A percentile compares a stretch with the other conserved stretches of the same genome.
Conservation (phyloP, 2,888 invertebrate species). For the Epiblema foenella region DNA sequence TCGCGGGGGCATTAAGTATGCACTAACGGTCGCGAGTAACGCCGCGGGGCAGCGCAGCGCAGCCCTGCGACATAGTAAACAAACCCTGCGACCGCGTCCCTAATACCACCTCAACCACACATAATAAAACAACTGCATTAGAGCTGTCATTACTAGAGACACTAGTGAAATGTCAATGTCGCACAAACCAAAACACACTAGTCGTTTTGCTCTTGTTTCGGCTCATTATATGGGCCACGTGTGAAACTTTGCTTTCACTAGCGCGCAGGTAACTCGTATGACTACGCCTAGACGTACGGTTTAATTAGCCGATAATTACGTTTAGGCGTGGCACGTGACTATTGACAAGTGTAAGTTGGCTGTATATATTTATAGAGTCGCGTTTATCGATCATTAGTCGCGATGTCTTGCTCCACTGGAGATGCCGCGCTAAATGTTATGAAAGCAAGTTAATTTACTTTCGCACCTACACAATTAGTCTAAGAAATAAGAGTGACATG, state of each 20-base stretch:
- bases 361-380: slow-evolving; percentile 43
- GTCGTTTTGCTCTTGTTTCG: slow-evolving; percentile 54
- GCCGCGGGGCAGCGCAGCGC: slow-evolving; percentile 47
- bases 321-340: slow-evolving; percentile 54
- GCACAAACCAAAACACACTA: slow-evolving; percentile 57
- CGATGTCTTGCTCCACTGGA: slow-evolving; percentile 28
- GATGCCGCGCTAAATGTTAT: slow-evolving; percentile 33
- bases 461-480: slow-evolving; percentile 27
- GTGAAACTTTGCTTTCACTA: slow-evolving; percentile 78
- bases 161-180: slow-evolving; percentile 61
- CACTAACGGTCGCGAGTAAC: slow-evolving; percentile 69
- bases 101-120: slow-evolving; percentile 55
- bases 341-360: slow-evolving; percentile 48
- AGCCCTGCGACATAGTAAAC: neutral
- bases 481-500: slow-evolving; percentile 19
- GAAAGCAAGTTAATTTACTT: slow-evolving; percentile 39
- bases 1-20: slow-evolving; percentile 75
- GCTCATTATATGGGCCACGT: slow-evolving; percentile 64
- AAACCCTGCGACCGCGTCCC: slow-evolving; percentile 49
- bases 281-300: slow-evolving; percentile 59
- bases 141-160: slow-evolving; percentile 42
- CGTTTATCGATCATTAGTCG: slow-evolving; percentile 31
- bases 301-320: slow-evolving; percentile 72
- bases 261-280: slow-evolving; percentile 49
- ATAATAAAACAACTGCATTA: slow-evolving; percentile 47